Percentiles rank a stretch among this genome's conserved stretches.
phyloP scores from a whole-genome alignment of 2,888 invertebrate species.

The Torymus aiolomorphi region DNA sequence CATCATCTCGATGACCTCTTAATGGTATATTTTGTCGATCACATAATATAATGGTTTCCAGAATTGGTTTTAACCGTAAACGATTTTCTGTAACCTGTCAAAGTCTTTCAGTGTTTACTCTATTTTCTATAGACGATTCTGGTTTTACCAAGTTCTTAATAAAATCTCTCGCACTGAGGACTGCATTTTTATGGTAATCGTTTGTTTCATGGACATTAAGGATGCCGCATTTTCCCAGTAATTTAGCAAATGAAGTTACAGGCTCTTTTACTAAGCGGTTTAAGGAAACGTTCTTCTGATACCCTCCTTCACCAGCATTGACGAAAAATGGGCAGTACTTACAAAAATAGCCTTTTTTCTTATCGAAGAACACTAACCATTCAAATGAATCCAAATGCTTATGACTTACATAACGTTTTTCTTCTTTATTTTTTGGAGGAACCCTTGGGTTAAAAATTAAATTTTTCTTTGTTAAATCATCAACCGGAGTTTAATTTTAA shows the following conservation, averaged over 20 bases:
- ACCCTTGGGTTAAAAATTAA: too few species aligned
- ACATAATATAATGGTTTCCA: constrained; percentile 60
- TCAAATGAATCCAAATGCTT: constrained; percentile 58
- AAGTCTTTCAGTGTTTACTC: too few species aligned
- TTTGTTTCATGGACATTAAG: constrained; percentile 23
- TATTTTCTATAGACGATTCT: too few species aligned
- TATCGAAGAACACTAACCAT: constrained; percentile 56
- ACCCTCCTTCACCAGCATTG: too few species aligned
- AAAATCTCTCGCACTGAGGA: too few species aligned
- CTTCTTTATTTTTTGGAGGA: constrained; percentile 46
- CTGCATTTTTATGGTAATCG: too few species aligned
- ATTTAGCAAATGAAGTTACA: too few species aligned
- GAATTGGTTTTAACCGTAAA: constrained; percentile 56
- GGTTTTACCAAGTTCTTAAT: neutral
- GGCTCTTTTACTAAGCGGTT: too few species aligned
- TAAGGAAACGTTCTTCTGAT: too few species aligned
- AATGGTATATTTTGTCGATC: too few species aligned
- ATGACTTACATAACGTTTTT: constrained; percentile 56
- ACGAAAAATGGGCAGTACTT: constrained; percentile 56
- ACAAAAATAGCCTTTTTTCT: constrained; percentile 54
- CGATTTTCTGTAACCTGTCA: constrained; percentile 46
- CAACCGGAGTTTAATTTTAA: constrained; percentile 52
- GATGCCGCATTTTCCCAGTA: too few species aligned
- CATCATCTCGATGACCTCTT: too few species aligned
- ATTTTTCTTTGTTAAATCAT: constrained; percentile 32